These are phyloP conservation scores for Leucophora obtusa DNA, from an alignment of 2,888 invertebrate genomes.

Conservation along the genomic window DNA sequence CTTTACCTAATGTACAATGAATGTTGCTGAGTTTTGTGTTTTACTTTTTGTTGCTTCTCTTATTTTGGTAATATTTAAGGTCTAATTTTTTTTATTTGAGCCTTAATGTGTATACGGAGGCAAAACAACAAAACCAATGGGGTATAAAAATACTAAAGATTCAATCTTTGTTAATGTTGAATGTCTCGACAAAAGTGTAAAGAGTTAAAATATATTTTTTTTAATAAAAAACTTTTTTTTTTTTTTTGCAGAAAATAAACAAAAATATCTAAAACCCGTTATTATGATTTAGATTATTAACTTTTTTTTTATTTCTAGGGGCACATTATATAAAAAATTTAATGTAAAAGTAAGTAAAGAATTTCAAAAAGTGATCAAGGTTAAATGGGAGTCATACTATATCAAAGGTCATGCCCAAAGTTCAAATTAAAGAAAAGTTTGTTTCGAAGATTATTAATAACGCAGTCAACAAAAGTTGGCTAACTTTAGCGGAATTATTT, in stretches of 20 bases:
- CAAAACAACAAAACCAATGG: neutral
- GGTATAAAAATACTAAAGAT: constrained; percentile 14
- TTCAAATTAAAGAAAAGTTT: too few relatives aligned
- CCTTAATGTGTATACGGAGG: neutral
- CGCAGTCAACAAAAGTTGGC: too few relatives aligned
- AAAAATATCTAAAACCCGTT: neutral
- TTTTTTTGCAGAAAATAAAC: neutral
- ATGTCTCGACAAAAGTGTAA: neutral
- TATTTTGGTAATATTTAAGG: neutral
- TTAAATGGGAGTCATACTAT: too few relatives aligned
- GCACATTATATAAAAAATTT: too few relatives aligned
- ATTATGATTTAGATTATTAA: neutral
- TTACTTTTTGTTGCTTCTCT: neutral
- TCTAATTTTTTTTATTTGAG: neutral
- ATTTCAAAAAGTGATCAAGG: too few relatives aligned
- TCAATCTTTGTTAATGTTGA: constrained; percentile 12
- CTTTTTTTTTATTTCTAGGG: neutral
- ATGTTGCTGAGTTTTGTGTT: constrained; percentile 20
- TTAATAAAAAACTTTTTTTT: too few relatives aligned
- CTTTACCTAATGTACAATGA: constrained; percentile 7
- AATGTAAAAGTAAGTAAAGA: too few relatives aligned
- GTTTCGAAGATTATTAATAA: too few relatives aligned
- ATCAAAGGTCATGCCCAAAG: too few relatives aligned
- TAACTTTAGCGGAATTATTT: too few relatives aligned
- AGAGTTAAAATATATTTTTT: neutral